Evolutionary conservation across 2,797 vertebrate species (phyloP).

Genomic region (Bryconaethiops microstoma): DNA sequence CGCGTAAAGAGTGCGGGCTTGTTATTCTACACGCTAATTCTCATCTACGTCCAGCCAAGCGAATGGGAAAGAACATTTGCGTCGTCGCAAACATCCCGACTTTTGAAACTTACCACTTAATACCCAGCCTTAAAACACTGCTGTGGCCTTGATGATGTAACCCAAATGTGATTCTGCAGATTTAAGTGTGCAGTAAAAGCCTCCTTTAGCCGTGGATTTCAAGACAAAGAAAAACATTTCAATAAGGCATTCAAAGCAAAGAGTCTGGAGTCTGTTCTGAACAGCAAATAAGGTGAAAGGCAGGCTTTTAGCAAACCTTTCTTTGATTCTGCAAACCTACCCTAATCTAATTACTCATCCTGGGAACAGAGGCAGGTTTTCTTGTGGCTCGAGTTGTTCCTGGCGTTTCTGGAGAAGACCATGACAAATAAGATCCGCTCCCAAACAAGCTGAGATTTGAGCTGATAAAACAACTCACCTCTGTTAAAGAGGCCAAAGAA

Average conservation of each 20-base stretch:
- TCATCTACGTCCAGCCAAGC: background rate
- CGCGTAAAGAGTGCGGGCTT: background rate
- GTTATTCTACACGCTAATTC: background rate
- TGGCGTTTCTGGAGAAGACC: background rate
- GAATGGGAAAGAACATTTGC: conserved; percentile 23
- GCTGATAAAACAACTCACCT: conserved; percentile 1
- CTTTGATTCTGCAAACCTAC: background rate
- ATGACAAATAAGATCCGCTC: conserved; percentile 17
- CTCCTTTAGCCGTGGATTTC: background rate
- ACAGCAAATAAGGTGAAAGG: background rate
- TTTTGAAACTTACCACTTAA: background rate
- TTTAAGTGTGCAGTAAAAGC: conserved; percentile 2
- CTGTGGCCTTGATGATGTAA: background rate
- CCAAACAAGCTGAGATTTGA: conserved; percentile 1
- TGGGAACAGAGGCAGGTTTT: background rate
- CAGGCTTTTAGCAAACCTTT: conserved; percentile 5
- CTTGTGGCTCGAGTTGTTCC: background rate
- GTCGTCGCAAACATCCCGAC: conserved; percentile 15
- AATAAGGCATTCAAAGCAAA: background rate
- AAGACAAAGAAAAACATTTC: conserved; percentile 9
- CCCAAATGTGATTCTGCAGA: conserved; percentile 7
- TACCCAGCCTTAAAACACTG: conserved; percentile 9
- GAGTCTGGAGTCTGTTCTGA: background rate
- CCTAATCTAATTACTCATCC: conserved; percentile 4
- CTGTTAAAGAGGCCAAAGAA: background rate